Base-by-base conservation (phyloP, 2,113 vertebrate species). In the Ctenodactylus gundi region DNA sequence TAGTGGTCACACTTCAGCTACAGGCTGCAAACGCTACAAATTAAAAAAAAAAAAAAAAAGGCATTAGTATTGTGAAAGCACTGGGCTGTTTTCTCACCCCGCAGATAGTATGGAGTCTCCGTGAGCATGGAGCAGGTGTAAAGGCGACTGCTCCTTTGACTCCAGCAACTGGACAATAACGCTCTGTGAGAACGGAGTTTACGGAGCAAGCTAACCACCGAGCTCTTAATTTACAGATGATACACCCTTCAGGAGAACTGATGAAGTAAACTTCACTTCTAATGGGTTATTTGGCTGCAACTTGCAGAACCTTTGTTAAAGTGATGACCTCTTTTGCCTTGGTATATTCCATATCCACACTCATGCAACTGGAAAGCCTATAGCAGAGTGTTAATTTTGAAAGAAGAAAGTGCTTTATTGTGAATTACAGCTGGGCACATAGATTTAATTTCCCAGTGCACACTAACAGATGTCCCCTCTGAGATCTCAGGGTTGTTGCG, bases 41-140 rank as follows among this genome's bases (percentile, higher is more conserved):
- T 85, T 91, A 72, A 82, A 46, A 91, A 96, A 11, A 96, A 85
- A 60, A 72, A 82, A 46, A 91, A 96, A 11, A 96, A 85, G 65
- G 85, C 51, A 49, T 82, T 72, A 64, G n/a, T 72, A 51, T 80
- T 76, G 8, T 82, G 78, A 78, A 91, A 76, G 36, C 49, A 41
- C 5, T 49, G 14, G 34, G 29, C 46, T 83, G 15, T 62, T 89
- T 91, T 44, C 51, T 95, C 39, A 72, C 9, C 29, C 9, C 25
- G 73, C 31, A 31, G 7, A 67, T 39, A 72, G 84, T 36, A 11
- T 55, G 31, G 44, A 34, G 25, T 34, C 51, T 91, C 60, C 36
- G 27, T 39, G 67, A 41, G 29, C 39, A 4, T 5, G 34, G 39
- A 86, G 64, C 34, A 76, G 25, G 46, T 82, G 53, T 57, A 82